Percentiles rank a stretch among this genome's conserved stretches.
phyloP scores from a whole-genome alignment of 2,797 vertebrate species.

The Manis crassicaudata region DNA sequence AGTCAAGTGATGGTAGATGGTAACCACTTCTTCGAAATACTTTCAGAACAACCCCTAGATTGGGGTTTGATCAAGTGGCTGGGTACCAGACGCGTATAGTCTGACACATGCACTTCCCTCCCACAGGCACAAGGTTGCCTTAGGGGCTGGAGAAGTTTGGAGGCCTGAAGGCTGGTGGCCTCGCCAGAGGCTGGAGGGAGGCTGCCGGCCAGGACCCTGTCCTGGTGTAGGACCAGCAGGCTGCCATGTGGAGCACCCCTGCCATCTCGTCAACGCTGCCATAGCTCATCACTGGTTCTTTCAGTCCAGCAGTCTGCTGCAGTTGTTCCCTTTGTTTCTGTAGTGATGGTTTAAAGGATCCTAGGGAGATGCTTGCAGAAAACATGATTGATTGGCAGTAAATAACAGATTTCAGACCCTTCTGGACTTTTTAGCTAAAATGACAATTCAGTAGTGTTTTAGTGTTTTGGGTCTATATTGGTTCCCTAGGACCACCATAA shows the following conservation, averaged over 20 bases:
- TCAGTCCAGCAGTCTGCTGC: accelerated
- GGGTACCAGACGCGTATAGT: background rate
- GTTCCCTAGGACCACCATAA: background rate
- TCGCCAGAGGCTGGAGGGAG: background rate
- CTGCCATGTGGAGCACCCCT: accelerated
- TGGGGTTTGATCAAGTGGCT: background rate
- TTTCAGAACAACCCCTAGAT: background rate
- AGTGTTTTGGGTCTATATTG: background rate
- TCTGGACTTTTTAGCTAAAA: background rate
- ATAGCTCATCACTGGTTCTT: accelerated
- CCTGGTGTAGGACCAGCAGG: background rate
- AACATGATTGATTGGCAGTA: background rate
- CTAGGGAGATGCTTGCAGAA: background rate
- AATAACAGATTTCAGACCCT: background rate
- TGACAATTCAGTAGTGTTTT: background rate
- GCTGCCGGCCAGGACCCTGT: accelerated
- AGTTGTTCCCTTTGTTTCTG: background rate
- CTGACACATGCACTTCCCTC: background rate
- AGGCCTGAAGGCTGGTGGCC: background rate
- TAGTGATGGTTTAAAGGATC: background rate
- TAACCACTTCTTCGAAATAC: background rate
- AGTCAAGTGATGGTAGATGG: background rate
- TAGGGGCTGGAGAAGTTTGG: background rate
- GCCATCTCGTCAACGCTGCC: no score
- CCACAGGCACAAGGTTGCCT: background rate